Evolutionary conservation across 2,113 vertebrate genomes (phyloP).

Genomic region (Brachypodius melanocephalos): DNA sequence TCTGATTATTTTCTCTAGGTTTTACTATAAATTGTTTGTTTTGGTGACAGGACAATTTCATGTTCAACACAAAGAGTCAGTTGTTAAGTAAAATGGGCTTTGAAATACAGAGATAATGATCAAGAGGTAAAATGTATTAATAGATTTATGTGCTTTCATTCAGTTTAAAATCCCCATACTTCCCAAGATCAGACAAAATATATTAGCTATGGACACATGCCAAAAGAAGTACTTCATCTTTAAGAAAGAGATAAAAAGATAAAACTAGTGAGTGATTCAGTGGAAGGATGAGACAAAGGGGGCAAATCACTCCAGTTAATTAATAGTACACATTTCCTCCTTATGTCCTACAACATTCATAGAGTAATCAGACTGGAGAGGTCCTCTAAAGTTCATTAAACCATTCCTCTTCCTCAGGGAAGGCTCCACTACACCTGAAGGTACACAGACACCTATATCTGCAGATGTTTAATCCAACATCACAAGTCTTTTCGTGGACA

Average conservation of each 20-base stretch:
- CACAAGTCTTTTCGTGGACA: fast-evolving
- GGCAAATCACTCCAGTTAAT: not conserved
- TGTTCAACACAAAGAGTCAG: not conserved
- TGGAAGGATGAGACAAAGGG: not conserved
- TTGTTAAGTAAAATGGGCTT: slow-evolving; percentile 8
- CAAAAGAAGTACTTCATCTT: slow-evolving; percentile 14
- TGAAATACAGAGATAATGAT: slow-evolving; percentile 12
- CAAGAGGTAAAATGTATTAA: slow-evolving; percentile 21
- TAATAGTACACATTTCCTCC: not conserved
- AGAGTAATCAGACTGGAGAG: not conserved
- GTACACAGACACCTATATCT: not conserved
- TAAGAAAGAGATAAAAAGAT: slow-evolving; percentile 31
- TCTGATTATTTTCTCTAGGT: not conserved
- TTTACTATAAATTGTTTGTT: not conserved
- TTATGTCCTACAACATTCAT: not conserved
- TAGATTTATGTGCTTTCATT: slow-evolving; percentile 20
- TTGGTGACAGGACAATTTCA: not conserved
- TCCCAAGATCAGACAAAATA: slow-evolving; percentile 52
- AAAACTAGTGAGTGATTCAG: slow-evolving; percentile 1
- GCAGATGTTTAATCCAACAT: not conserved
- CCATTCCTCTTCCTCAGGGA: not conserved
- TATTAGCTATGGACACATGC: slow-evolving; percentile 31
- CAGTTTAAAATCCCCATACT: not conserved
- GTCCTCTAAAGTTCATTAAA: not conserved
- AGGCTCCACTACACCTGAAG: not conserved